Base-by-base conservation (phyloP, 2,888 invertebrate species). In the Coelinius sp. region DNA sequence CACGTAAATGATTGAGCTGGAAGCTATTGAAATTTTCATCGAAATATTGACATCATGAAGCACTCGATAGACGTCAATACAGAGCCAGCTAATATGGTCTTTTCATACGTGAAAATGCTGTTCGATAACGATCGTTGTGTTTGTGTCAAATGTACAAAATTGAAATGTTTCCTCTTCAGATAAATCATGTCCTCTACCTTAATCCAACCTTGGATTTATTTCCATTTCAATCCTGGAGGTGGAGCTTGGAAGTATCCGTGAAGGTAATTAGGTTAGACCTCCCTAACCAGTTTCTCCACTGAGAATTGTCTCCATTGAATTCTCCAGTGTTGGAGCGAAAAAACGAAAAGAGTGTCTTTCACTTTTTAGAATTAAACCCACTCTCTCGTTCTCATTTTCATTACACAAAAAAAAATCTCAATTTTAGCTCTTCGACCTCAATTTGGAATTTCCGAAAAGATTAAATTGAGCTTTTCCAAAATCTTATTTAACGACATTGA, bases 161-260 rank as follows among this genome's bases (percentile, higher is more conserved):
- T 35, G 3, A 35, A 35, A 2, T 10, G 1, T 53, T 12, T 24
- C 22, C 24, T 27, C 5, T n/a, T n/a, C 27, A 31, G 62, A 22
- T 46, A 62, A 27, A 46, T 35, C 46, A 46, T 46, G 10, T 25
- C 41, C 27, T 41, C 44, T 7, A 31, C 20, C 44, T 69, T 69
- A 62, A 69, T 69, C 68, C 68, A 62, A 35, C 68, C n/a, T 12
- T 62, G 62, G 62, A 69, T 62, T 69, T 69, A 69, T 69, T 46
- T 62, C 49, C 44, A 31, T 46, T 69, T 69, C 59, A 69, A 67
- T 69, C 44, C 49, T 56, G 27, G 31, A 31, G 27, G 17, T 69
- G 41, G 12, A n/a, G n/a, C 24, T 17, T 8, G 35, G 2, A 8
- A 38, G 53, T 24, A 31, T 67, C 35, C 38, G 14, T 53, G 53